Evolutionary conservation across 2,113 vertebrate species (phyloP), one percentile per base, ranked within the genome.

Genomic region (Lepidothrix coronata): DNA sequence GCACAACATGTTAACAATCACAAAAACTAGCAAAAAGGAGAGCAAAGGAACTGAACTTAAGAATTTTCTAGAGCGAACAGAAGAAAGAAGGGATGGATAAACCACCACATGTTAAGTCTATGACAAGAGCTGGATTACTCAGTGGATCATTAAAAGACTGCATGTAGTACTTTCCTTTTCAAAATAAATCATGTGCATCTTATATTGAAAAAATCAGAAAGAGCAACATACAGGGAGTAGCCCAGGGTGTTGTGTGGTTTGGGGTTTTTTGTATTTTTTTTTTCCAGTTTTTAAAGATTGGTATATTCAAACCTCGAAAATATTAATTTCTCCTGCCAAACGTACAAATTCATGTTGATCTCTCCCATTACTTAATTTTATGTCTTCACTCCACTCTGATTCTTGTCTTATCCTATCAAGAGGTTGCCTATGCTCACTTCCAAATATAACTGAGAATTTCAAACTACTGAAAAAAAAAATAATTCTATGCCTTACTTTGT

Each of bases 401-500:
- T 0, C n/a, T 67, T 76, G 13, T 49, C 37, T 58, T 37, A 35
- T 9, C 41, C 12, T 25, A 52, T 52, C 30, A 70, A 35, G 21
- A 4, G 82, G 8, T 49, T 39, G 71, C 12, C 28, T 84, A 9
- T 28, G 70, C 33, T 75, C 58, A 37, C 9, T 63, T 71, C 5
- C 2, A 1, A 91, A 82, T 15, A 22, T 11, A 63, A 37, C 5
- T 7, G 31, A 49, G 30, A 84, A 70, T 46, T 33, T 75, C 24
- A 44, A 48, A 44, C 55, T 41, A 7, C 2, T 44, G 11, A 33
- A 41, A 6, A 41, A 73, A 27, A 66, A 16, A 4, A 7, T 39
- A 57, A 51, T 3, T 15, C 55, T 27, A 54, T 22, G 67, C 41
- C 98, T 98, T 98, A 99, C 99, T 98, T 99, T 93, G 99, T 99